Base-by-base conservation (phyloP, 2,113 vertebrate genomes). In the Thryonomys swinderianus region DNA sequence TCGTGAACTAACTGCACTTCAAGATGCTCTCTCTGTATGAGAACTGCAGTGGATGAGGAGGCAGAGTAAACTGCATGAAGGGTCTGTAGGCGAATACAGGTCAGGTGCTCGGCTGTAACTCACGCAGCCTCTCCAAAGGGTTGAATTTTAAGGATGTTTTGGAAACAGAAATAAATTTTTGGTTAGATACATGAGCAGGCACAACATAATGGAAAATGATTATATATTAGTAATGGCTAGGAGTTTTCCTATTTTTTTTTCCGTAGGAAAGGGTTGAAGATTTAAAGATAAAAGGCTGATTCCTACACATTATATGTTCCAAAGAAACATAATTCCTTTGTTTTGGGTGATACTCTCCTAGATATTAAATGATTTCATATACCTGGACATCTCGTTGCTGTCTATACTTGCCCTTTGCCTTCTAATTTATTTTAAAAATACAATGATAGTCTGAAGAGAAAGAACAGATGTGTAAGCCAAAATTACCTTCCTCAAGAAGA, bases 341-440 rank as follows among this genome's bases (percentile, higher is more conserved):
- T 92, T 90, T 92, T 73, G 64, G 23, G 7, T 90, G 74, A 57
- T 12, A 78, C 1, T 82, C 53, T 48, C 8, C 17, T 59, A 42
- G 16, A 27, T 71, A 45, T 25, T 81, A 62, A 61, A 45, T 76
- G 82, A 37, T 59, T 86, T 13, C 86, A 59, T 13, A 90, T n/a
- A 7, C 51, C 0, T 57, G 5, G 10, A n/a, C 69, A 67, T 94
- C 61, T 85, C 73, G 66, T 86, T 86, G 66, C 18, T 18, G 2
- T 79, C 2, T 27, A 6, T 66, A 21, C 27, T 84, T 94, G 51
- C 8, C 25, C 18, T 67, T 73, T 73, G 12, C 14, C 5, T 45
- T 74, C 45, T 66, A 80, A 32, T 74, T 88, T 84, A 93, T 74
- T 90, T 88, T 76, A 64, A 78, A 93, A 69, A 57, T 37, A 69